Evolutionary conservation across 2,797 vertebrate genomes (phyloP), one percentile per base, ranked within the genome.

Genomic region (Enteromius mattozi): DNA sequence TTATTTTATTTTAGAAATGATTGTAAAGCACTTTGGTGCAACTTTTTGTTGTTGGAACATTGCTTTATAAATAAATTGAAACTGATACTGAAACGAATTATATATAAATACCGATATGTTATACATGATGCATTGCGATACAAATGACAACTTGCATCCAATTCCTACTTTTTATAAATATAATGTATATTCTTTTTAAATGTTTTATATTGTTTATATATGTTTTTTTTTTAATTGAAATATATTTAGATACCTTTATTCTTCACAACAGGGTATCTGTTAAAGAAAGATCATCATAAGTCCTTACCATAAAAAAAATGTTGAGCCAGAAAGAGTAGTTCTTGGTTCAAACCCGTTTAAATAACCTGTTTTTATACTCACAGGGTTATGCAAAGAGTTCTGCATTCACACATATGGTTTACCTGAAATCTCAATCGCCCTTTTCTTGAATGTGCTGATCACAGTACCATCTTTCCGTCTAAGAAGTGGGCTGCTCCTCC

Each of bases 361-460:
- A 40, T 42, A 19, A 37, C n/a, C 8, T 35, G 3, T 35, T n/a
- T 4, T 9, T 7, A 70, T 66, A 80, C 37, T 14, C 45, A 16
- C n/a, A 13, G 40, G 66, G 49, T 78, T 78, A 37, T 42, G 35
- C 37, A 45, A 45, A 30, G n/a, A 63, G 21, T 69, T 27, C 17
- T 49, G 13, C 10, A 56, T 27, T 63, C 27, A 2, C 19, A 27
- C 56, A 51, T 17, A 82, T 35, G 33, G 66, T 59, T 89, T 85
- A 92, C 96, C 95, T n/a, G 96, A 94, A 92, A 96, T 94, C 90
- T 96, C 96, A 1, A 96, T 93, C 8, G 96, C 95, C 86, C 96
- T 94, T 88, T 96, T 96, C 89, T 95, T 95, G 91, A 96, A 96
- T 87, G 96, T 93, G 91, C 96, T 96, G 90, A 96, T 95, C 86